Base-by-base conservation (phyloP, 2,113 vertebrate genomes). In the Glaucidium brasilianum region DNA sequence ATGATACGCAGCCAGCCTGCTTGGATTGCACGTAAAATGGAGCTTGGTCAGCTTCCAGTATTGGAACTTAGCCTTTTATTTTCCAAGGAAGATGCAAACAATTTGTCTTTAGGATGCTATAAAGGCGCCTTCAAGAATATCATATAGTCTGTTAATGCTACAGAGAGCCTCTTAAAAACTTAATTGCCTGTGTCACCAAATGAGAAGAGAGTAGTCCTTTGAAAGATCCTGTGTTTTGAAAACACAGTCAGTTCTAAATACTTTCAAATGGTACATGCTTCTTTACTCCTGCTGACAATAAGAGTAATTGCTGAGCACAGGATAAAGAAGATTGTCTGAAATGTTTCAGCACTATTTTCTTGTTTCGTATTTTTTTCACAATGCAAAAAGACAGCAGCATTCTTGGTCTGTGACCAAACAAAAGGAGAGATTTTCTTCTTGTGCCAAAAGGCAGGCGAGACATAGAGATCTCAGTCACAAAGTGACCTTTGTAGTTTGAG, bases 141-240 rank as follows among this genome's bases (percentile, higher is more conserved):
- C 82, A 85, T 92, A 82, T 78, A 56, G 85, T 87, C 84, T 82
- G 62, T 34, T 95, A 94, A 78, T 92, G 89, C 77, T 87, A 17
- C 92, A 92, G 80, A 91, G 68, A 95, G 72, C 89, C 84, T 95
- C 91, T 94, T 96, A 89, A 92, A 94, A 94, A 85, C 85, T 86
- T 92, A 96, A 96, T 93, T 96, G 91, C 62, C 88, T 91, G 94
- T 95, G 86, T 94, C 91, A 96, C 86, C n/a, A 88, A 94, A 94
- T 73, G 87, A 88, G 58, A 84, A 84, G 83, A 78, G 79, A 92
- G 60, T 14, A 89, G 91, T 94, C 85, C 86, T 88, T 94, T 92
- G 92, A 64, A 89, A 88, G 69, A 91, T 84, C 39, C 53, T 32
- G 69, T 87, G 66, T 87, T 96, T 94, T 94, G 86, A 78, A 94